These are phyloP conservation scores for Hippocampus zosterae DNA, from an alignment of 2,113 vertebrate genomes.

Conservation along the genomic window DNA sequence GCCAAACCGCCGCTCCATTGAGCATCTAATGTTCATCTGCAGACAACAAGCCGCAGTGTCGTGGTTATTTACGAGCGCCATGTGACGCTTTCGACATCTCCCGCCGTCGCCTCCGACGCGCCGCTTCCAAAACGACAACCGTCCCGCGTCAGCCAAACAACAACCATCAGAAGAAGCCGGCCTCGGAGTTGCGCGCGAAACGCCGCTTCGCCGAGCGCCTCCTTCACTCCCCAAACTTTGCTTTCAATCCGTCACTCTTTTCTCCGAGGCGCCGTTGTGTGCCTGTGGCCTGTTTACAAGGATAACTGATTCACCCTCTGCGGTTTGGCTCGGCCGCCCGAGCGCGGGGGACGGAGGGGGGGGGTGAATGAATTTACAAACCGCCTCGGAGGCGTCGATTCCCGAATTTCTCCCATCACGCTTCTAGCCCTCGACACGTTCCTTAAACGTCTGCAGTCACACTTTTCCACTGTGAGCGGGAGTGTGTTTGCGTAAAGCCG, in stretches of 20 bases:
- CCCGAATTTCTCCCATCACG: constrained; percentile 46
- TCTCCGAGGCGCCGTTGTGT: constrained; percentile 65
- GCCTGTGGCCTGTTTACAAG: constrained; percentile 67
- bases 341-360: background rate
- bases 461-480: constrained; percentile 53
- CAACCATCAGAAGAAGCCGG: too few relatives aligned
- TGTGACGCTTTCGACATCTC: constrained; percentile 50
- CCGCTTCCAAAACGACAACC: constrained; percentile 45
- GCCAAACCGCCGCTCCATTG: constrained; percentile 28
- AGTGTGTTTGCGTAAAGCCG: constrained; percentile 57
- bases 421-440: constrained; percentile 38
- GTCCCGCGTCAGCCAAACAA: constrained; percentile 43
- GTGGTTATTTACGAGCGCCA: constrained; percentile 57
- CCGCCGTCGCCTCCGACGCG: constrained; percentile 45
- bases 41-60: constrained; percentile 43
- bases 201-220: background rate
- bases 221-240: background rate
- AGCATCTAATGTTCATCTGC: constrained; percentile 35
- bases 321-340: constrained; percentile 56
- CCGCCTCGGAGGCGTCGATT: constrained; percentile 38
- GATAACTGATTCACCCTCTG: constrained; percentile 65
- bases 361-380: constrained; percentile 60
- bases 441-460: constrained; percentile 46
- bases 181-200: too few relatives aligned
- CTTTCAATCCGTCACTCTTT: background rate